Conservation (phyloP, 2,888 invertebrate species). For the Synergus japonicus region DNA sequence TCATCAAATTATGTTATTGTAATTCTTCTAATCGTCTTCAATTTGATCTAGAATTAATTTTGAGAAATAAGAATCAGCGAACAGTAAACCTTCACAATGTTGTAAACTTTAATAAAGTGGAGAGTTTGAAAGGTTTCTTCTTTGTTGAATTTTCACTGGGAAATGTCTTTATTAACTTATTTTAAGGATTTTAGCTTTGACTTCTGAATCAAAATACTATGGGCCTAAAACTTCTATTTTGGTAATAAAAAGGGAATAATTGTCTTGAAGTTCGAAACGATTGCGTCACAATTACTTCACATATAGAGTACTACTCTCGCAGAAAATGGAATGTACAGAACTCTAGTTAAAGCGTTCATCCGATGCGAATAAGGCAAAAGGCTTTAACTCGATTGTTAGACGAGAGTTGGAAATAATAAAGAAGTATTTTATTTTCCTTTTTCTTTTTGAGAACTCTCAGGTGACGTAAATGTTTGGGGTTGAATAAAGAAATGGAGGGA, state of each 20-base stretch:
- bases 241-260: not conserved
- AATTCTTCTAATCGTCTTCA: not conserved
- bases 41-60: not conserved
- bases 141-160: not conserved
- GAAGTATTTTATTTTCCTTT: not conserved
- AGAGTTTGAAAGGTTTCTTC: not conserved
- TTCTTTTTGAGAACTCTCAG: not conserved
- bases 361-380: constrained; percentile 9
- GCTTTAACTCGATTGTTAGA: constrained; percentile 1
- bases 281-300: not conserved
- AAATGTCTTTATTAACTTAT: not conserved
- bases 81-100: not conserved
- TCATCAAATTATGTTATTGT: not conserved
- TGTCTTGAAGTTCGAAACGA: not conserved
- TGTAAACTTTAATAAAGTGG: not conserved
- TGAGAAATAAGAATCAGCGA: not conserved
- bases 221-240: not conserved
- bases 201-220: not conserved
- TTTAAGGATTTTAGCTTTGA: not conserved
- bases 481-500: not conserved
- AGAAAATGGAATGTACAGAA: constrained; percentile 14
- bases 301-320: not conserved
- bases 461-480: not conserved
- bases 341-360: not conserved
- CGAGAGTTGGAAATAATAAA: constrained; percentile 26